phyloP scores from a whole-genome alignment of 2,888 invertebrate species.

The Reticulitermes lucifugus region DNA sequence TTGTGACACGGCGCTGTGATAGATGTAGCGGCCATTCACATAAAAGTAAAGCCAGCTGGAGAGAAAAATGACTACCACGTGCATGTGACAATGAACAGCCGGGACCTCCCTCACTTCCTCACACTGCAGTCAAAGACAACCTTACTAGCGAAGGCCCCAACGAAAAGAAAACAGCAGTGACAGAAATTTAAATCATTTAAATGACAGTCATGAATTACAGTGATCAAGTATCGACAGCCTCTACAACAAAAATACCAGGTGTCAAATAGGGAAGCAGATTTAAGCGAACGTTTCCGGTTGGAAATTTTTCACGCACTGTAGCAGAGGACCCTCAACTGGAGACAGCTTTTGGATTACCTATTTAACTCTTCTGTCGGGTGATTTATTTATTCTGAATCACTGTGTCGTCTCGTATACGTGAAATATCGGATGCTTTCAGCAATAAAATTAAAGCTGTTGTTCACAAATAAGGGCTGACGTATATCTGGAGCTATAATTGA shows the following conservation, averaged over 20 bases:
- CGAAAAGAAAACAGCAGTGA: neutral
- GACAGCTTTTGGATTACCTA: too few species aligned
- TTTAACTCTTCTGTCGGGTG: too few species aligned
- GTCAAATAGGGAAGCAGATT: neutral
- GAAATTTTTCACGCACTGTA: neutral
- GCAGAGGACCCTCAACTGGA: too few species aligned
- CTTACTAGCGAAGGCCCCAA: slow-evolving; percentile 5
- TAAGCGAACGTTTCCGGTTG: neutral
- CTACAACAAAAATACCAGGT: neutral
- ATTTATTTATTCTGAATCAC: too few species aligned
- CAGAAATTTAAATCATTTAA: slow-evolving; percentile 15
- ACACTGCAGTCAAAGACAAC: neutral
- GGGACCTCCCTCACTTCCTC: neutral
- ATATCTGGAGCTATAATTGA: too few species aligned
- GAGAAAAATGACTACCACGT: slow-evolving; percentile 31
- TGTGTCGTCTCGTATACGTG: too few species aligned
- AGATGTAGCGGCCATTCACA: slow-evolving; percentile 2
- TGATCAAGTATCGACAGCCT: neutral
- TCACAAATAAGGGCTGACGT: too few species aligned
- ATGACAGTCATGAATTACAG: neutral
- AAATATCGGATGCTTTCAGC: too few species aligned
- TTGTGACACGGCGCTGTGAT: slow-evolving; percentile 28
- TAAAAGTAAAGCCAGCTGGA: slow-evolving; percentile 25
- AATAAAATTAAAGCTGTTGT: too few species aligned
- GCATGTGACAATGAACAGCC: slow-evolving; percentile 30